Conservation (phyloP, 2,888 invertebrate species). For the Catocala nupta region DNA sequence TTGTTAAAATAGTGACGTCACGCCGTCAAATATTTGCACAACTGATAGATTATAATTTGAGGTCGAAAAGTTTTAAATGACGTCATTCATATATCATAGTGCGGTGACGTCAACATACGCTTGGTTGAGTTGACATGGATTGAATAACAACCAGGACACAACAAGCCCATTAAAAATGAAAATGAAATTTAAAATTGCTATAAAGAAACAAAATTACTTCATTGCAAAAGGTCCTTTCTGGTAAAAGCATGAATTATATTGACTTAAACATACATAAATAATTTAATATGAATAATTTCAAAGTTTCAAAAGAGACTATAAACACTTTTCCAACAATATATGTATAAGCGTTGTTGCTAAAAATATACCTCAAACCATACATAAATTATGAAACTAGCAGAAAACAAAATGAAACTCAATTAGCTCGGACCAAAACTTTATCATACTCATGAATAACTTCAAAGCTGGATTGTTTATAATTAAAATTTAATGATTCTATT, state of each 20-base stretch:
- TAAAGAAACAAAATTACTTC: too few species aligned
- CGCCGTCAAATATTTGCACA: constrained; percentile 48
- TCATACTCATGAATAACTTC: not conserved
- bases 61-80: constrained; percentile 40
- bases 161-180: too few species aligned
- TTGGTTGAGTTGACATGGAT: too few species aligned
- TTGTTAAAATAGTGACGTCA: constrained; percentile 26
- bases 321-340: too few species aligned
- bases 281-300: too few species aligned
- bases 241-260: too few species aligned
- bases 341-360: too few species aligned
- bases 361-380: not conserved
- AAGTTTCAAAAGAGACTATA: too few species aligned
- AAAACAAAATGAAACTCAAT: constrained; percentile 6
- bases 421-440: constrained; percentile 1
- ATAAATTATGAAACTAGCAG: constrained; percentile 1
- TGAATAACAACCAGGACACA: too few species aligned
- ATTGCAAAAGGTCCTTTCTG: too few species aligned
- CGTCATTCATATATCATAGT: constrained; percentile 47
- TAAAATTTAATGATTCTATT: not conserved
- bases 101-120: constrained; percentile 22
- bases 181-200: too few species aligned
- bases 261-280: too few species aligned
- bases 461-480: not conserved
- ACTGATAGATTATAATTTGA: constrained; percentile 46